phyloP scores from a whole-genome alignment of 2,797 vertebrate genomes.

The Aphelocoma californica region DNA sequence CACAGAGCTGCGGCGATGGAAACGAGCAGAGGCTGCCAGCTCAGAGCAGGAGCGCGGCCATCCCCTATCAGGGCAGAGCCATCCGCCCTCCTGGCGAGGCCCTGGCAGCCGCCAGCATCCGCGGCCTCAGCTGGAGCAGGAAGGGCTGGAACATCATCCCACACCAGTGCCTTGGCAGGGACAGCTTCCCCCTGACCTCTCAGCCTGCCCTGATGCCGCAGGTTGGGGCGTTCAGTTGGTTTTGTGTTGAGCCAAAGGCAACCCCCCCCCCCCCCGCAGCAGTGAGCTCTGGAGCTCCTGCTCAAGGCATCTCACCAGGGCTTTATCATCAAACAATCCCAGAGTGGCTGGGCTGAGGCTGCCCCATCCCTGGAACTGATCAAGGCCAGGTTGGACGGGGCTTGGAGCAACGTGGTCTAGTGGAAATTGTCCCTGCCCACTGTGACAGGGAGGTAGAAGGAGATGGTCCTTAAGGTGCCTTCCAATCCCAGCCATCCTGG shows the following conservation, averaged over 20 bases:
- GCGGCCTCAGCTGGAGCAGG: neutral
- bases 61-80: neutral
- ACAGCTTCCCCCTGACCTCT: neutral
- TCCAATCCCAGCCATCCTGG: neutral
- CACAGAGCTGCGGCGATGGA: rapidly evolving
- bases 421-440: neutral
- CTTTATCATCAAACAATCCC: neutral
- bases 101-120: neutral
- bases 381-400: neutral
- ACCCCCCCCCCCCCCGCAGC: neutral
- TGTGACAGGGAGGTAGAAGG: neutral
- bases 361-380: neutral
- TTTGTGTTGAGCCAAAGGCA: neutral
- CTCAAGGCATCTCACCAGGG: neutral
- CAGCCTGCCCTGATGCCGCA: neutral
- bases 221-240: rapidly evolving
- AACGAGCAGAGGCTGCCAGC: neutral
- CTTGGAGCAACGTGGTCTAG: neutral
- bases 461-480: neutral
- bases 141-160: neutral
- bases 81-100: neutral
- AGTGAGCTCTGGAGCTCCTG: neutral
- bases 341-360: neutral
- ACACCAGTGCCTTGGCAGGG: rapidly evolving
- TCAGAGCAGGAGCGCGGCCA: rapidly evolving